Evolutionary conservation across 2,113 vertebrate species (phyloP).

Genomic region (Epinephelus moara): DNA sequence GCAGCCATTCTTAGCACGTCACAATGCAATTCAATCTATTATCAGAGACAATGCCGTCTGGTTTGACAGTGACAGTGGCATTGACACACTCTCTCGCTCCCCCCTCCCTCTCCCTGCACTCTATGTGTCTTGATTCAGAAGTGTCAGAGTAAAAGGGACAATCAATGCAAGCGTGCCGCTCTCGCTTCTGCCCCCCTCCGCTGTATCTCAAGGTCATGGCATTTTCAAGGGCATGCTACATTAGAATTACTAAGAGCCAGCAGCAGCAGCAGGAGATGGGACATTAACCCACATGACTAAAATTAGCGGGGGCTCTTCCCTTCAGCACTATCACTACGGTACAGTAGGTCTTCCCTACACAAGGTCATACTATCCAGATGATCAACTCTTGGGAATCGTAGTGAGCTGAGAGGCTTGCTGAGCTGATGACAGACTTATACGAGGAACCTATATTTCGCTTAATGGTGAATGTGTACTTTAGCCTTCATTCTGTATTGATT

Average conservation of each 20-base stretch:
- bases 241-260: conserved; percentile 51
- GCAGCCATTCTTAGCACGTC: conserved; percentile 52
- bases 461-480: conserved; percentile 51
- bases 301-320: conserved; percentile 68
- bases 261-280: conserved; percentile 25
- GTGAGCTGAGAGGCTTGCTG: conserved; percentile 21
- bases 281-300: conserved; percentile 57
- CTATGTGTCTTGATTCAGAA: conserved; percentile 50
- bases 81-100: conserved; percentile 20
- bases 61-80: conserved; percentile 52
- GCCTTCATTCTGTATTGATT: conserved; percentile 63
- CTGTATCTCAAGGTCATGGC: conserved; percentile 70
- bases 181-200: conserved; percentile 20
- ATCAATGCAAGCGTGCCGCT: conserved; percentile 50
- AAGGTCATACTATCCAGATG: conserved; percentile 62
- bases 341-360: conserved; percentile 54
- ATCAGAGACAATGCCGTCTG: conserved; percentile 44
- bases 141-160: conserved; percentile 45
- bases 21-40: conserved; percentile 60
- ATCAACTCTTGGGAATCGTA: conserved; percentile 52
- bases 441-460: conserved; percentile 54
- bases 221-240: conserved; percentile 55
- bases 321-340: conserved; percentile 28
- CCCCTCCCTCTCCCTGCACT: neutral
- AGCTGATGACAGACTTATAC: conserved; percentile 15